phyloP scores from a whole-genome alignment of 2,797 vertebrate species.

The Chloroceryle amazona region DNA sequence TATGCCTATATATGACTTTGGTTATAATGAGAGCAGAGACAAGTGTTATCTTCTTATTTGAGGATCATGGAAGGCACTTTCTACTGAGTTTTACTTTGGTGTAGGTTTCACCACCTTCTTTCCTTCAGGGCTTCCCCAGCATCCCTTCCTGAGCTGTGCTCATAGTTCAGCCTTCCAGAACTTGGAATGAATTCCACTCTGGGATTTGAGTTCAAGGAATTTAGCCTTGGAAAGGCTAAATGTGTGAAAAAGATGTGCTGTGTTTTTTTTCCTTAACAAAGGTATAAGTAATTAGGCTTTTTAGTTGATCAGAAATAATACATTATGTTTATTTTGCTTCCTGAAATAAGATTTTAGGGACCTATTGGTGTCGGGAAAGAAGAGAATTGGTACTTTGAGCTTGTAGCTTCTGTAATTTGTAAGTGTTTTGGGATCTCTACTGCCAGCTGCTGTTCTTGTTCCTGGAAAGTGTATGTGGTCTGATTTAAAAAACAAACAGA shows the following conservation, averaged over 20 bases:
- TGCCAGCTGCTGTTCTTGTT: slow-evolving; percentile 16
- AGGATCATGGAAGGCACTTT: not conserved
- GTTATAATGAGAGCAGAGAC: not conserved
- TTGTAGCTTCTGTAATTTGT: not conserved
- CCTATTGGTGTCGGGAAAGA: not conserved
- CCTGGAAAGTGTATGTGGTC: not conserved
- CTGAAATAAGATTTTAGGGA: not conserved
- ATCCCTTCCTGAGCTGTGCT: not conserved
- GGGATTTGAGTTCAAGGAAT: not conserved
- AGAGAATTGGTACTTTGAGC: not conserved
- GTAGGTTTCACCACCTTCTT: not conserved
- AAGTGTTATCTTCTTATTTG: rapidly evolving
- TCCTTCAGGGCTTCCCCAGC: not conserved
- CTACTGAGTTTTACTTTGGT: not conserved
- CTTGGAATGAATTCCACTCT: not conserved
- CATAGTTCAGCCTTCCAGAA: not conserved
- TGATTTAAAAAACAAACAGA: not conserved
- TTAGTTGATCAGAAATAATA: not conserved
- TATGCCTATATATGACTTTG: rapidly evolving
- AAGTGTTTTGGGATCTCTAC: not conserved
- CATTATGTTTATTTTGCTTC: not conserved
- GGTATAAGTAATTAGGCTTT: not conserved
- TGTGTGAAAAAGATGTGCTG: not conserved
- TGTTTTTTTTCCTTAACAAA: not conserved
- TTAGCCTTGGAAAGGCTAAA: not conserved